phyloP scores from a whole-genome alignment of 1,140 invertebrate species.

The Polyergus mexicanus region DNA sequence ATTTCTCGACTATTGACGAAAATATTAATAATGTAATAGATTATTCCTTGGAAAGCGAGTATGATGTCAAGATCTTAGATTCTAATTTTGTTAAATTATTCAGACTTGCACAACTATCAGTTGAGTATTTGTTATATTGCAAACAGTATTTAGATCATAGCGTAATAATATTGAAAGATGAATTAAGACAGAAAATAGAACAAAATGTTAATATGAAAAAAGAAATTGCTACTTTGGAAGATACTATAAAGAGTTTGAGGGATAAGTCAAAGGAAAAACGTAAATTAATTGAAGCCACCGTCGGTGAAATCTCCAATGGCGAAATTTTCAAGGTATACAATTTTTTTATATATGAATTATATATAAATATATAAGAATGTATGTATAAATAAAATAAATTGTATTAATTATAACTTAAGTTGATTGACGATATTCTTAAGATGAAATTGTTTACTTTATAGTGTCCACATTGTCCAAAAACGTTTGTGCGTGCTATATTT shows the following conservation, averaged over 20 bases:
- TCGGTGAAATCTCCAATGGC: constrained; percentile 78
- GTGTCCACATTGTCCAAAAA: constrained; percentile 84
- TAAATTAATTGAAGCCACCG: constrained; percentile 79
- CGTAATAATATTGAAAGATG: constrained; percentile 89
- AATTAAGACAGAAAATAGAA: constrained; percentile 87
- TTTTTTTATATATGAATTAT: constrained; percentile 27
- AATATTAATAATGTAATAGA: constrained; percentile 89
- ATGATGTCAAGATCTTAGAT: constrained; percentile 89
- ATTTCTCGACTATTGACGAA: constrained; percentile 89
- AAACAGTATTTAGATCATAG: constrained; percentile 90
- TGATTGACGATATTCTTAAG: constrained; percentile 8
- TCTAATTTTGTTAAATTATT: constrained; percentile 90
- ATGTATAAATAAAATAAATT: background rate
- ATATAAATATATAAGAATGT: background rate
- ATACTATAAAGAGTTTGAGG: constrained; percentile 72
- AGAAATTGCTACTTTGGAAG: constrained; percentile 69
- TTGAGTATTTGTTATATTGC: constrained; percentile 91
- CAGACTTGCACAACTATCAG: constrained; percentile 89
- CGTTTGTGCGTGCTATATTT: constrained; percentile 82
- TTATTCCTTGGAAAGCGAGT: constrained; percentile 88
- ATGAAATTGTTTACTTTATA: constrained; percentile 64
- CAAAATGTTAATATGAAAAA: constrained; percentile 83
- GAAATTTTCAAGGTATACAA: constrained; percentile 83
- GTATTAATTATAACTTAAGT: constrained; percentile 10
- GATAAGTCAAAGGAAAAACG: constrained; percentile 79